These are phyloP conservation scores for Odontamblyopus lacepedii DNA, from an alignment of 2,797 vertebrate species.

Conservation along the genomic window DNA sequence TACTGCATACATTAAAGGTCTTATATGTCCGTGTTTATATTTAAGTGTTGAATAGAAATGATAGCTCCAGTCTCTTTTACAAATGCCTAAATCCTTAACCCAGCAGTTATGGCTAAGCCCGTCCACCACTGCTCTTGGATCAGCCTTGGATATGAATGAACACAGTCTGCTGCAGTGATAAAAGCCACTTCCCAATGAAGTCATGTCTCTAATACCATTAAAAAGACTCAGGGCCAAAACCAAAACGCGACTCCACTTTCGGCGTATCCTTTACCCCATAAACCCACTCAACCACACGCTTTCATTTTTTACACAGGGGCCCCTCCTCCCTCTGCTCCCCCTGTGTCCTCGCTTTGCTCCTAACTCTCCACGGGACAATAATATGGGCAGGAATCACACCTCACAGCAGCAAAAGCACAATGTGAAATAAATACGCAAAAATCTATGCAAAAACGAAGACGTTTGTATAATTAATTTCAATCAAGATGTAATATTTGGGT, in stretches of 20 bases:
- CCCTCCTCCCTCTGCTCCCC: slow-evolving; percentile 51
- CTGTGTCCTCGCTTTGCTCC: slow-evolving; percentile 61
- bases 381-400: slow-evolving; percentile 43
- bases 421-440: neutral
- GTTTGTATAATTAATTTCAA: neutral
- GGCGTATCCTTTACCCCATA: slow-evolving; percentile 60
- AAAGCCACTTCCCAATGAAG: slow-evolving; percentile 65
- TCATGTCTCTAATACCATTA: slow-evolving; percentile 69
- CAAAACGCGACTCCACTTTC: slow-evolving; percentile 45
- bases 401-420: slow-evolving; percentile 27
- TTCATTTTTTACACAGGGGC: slow-evolving; percentile 37
- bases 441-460: slow-evolving; percentile 6
- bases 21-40: neutral
- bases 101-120: neutral
- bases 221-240: slow-evolving; percentile 51
- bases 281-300: slow-evolving; percentile 62
- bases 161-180: slow-evolving; percentile 28
- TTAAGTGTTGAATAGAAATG: neutral
- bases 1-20: too few species aligned
- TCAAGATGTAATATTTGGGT: neutral
- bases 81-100: neutral
- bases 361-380: slow-evolving; percentile 40
- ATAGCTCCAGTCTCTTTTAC: neutral
- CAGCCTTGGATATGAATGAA: slow-evolving; percentile 43
- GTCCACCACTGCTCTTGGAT: slow-evolving; percentile 37